Base-by-base conservation (phyloP, 2,797 vertebrate genomes). In the Chrysocyon brachyurus region DNA sequence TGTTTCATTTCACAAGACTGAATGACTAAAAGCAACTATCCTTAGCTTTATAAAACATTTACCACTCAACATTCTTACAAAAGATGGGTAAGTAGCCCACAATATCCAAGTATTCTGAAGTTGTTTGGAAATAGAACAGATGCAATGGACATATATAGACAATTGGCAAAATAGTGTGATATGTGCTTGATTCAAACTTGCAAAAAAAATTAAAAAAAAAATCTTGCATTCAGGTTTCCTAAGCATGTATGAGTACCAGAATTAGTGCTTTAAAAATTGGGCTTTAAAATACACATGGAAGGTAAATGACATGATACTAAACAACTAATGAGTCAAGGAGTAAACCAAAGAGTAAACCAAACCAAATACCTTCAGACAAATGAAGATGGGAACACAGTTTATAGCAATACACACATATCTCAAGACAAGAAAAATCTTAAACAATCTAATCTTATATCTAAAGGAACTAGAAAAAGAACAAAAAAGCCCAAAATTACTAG, bases 81-180 rank as follows among this genome's bases (percentile, higher is more conserved):
- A 92, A 82, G 14, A 61, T 64, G 14, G 75, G 64, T 75, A 86
- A 73, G 49, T 33, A 70, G 2, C 6, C 83, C 33, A 75, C 57
- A 49, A 59, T 36, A 52, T 17, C 66, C 87, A 90, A 87, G 56
- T 59, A 15, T 26, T 75, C 59, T 70, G 36, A 66, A 61, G 6
- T 46, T 84, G 16, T 95, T 81, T 36, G 64, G 19, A 93, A 72
- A 88, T 54, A 87, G 81, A 77, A 81, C 31, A 72, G 63, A 81
- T 26, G 4, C 22, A 7, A 54, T 28, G 6, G 19, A 40, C 5
- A 6, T 28, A 14, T 31, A 40, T 21, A 61, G 75, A 61, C 10
- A 94, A n/a, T 36, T 66, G 16, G 12, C 12, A 68, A 85, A 75
- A 59, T 16, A 82, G 11, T 83, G 6, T 46, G 11, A 5, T 66